Evolutionary conservation across 2,888 invertebrate genomes (phyloP).

Genomic region (Hypolimnas misippus): DNA sequence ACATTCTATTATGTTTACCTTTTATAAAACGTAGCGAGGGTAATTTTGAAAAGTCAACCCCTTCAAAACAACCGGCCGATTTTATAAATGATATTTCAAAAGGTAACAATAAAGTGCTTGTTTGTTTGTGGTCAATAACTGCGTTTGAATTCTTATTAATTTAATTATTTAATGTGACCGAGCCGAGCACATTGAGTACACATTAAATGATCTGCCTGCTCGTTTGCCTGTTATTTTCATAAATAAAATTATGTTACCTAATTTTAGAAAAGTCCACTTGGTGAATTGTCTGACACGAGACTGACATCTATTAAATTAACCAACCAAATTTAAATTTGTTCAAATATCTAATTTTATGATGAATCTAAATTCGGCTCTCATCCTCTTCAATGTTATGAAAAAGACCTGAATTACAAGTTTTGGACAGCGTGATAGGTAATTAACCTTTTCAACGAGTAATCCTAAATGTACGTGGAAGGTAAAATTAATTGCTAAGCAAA

Average conservation of each 20-base stretch:
- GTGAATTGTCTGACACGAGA: too few species aligned
- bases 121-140: neutral
- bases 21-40: neutral
- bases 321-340: neutral
- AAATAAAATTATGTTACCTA: too few species aligned
- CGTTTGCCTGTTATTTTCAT: too few species aligned
- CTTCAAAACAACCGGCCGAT: neutral
- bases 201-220: too few species aligned
- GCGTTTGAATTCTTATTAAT: too few species aligned
- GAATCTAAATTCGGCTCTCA: too few species aligned
- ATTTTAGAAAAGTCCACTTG: too few species aligned
- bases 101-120: too few species aligned
- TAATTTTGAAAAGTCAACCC: neutral
- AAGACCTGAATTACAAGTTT: neutral
- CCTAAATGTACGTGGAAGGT: neutral
- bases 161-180: too few species aligned
- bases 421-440: neutral
- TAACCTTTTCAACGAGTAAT: constrained; percentile 2
- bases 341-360: too few species aligned
- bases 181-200: too few species aligned
- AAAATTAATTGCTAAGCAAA: neutral
- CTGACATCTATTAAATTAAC: too few species aligned
- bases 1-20: constrained; percentile 31
- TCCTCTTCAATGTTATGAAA: neutral
- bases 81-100: neutral